A percentile compares a stretch with the other conserved stretches of the same genome.
Conservation (phyloP, 2,113 vertebrate genomes). For the Passer domesticus region DNA sequence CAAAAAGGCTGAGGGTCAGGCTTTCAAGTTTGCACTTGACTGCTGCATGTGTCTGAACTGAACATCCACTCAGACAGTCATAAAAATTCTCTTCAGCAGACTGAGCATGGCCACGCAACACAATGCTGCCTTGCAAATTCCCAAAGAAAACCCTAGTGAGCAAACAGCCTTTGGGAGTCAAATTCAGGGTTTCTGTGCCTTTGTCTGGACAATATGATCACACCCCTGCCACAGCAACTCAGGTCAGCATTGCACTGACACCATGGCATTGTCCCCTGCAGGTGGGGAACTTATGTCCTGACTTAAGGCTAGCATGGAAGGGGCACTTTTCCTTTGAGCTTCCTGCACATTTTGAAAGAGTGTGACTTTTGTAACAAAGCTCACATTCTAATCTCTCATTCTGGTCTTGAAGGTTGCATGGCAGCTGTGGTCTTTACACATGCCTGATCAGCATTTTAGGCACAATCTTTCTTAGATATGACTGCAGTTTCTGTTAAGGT, state of each 20-base stretch:
- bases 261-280: background rate
- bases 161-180: background rate
- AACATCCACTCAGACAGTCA: background rate
- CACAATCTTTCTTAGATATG: background rate
- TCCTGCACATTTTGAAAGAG: background rate
- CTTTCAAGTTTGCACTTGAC: constrained; percentile 1
- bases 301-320: background rate
- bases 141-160: background rate
- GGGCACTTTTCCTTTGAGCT: background rate
- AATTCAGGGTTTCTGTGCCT: background rate
- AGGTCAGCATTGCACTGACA: background rate
- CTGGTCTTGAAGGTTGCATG: background rate
- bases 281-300: background rate
- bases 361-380: background rate
- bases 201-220: background rate
- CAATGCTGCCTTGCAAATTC: background rate
- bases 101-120: background rate
- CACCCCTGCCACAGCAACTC: background rate
- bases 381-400: background rate
- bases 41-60: background rate
- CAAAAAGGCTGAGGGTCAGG: constrained; percentile 37
- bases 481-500: background rate
- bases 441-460: background rate
- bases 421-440: background rate
- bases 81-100: background rate